Conservation (phyloP, 2,113 vertebrate species). For the Apteryx mantelli region DNA sequence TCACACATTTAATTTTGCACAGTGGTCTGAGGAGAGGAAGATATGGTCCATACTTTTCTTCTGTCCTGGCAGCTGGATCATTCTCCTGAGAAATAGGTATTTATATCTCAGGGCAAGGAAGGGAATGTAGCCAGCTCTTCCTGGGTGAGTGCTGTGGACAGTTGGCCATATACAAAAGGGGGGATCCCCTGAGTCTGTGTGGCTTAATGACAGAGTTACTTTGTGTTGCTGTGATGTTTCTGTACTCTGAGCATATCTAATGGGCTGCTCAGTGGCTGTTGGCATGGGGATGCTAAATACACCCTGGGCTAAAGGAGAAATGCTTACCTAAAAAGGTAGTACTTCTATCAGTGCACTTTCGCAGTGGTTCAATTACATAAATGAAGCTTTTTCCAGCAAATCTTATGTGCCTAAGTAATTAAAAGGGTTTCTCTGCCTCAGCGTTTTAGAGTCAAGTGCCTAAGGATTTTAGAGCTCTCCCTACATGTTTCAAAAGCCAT, state of each 20-base stretch:
- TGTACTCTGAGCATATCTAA: not conserved
- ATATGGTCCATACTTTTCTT: not conserved
- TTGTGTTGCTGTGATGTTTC: not conserved
- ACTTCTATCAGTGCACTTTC: not conserved
- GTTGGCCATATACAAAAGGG: not conserved
- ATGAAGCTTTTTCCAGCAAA: not conserved
- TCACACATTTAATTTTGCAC: not conserved
- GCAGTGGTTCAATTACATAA: not conserved
- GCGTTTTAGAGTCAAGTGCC: not conserved
- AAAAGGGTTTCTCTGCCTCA: not conserved
- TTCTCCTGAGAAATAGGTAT: not conserved
- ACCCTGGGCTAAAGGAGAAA: not conserved
- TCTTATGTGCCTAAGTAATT: not conserved
- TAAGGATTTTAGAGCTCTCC: not conserved
- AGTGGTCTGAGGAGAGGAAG: not conserved
- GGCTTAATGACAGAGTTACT: not conserved
- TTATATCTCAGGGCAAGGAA: not conserved
- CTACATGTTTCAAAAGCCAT: not conserved
- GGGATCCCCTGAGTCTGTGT: not conserved
- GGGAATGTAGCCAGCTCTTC: not conserved
- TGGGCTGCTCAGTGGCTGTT: not conserved
- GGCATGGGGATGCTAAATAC: not conserved
- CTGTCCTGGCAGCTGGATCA: not conserved
- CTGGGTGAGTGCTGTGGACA: not conserved
- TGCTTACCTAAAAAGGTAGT: not conserved